Percentiles rank a stretch among this genome's conserved stretches.
Evolutionary conservation across 2,888 invertebrate species (phyloP).

Genomic region (Scaptomyza cyrtandrae): DNA sequence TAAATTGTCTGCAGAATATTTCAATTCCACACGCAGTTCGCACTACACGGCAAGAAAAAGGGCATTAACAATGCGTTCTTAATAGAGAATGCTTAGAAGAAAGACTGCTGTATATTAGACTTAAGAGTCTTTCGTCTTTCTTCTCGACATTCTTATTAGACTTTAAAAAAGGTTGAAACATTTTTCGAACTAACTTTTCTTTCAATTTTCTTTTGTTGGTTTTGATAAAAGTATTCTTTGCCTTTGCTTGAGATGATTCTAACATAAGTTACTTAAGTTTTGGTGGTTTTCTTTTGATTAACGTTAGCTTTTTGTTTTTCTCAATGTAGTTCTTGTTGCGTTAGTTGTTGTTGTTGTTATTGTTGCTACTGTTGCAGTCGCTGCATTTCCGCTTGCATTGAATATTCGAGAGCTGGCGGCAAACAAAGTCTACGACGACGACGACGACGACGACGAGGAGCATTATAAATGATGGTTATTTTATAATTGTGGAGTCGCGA

Average conservation of each 20-base stretch:
- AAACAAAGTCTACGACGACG: constrained; percentile 33
- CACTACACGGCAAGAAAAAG: not conserved
- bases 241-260: no score
- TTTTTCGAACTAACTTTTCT: no score
- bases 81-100: no score
- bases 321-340: constrained; percentile 5
- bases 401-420: constrained; percentile 50
- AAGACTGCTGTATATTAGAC: no score
- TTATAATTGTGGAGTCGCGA: constrained; percentile 70
- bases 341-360: constrained; percentile 21
- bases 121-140: no score
- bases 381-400: constrained; percentile 67
- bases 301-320: no score
- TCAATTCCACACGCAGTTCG: constrained; percentile 64
- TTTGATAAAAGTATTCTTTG: no score
- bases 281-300: no score
- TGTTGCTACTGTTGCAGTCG: constrained; percentile 44
- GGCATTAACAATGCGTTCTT: not conserved
- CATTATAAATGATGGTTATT: constrained; percentile 77
- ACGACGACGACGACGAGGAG: constrained; percentile 21
- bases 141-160: no score
- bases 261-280: no score
- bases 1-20: constrained; percentile 70
- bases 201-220: no score
- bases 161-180: no score